Evolutionary conservation across 2,797 vertebrate species (phyloP), one percentile per base, ranked within the genome.

Genomic region (Botia almorhae): DNA sequence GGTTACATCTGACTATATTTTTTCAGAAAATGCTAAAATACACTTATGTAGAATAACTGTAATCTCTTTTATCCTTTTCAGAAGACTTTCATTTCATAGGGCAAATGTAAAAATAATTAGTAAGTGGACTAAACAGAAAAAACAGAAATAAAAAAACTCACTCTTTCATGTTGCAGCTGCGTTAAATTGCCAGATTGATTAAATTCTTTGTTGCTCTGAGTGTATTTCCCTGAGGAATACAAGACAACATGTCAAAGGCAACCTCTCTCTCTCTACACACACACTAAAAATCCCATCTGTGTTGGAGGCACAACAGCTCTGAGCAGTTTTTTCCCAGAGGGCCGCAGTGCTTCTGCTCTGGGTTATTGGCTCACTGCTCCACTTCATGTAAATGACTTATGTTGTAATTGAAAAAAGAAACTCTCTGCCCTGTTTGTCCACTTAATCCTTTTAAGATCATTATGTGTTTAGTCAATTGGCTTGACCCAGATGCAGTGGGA

Each of bases 391-490:
- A 88, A 88, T 84, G 85, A 87, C 88, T 87, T 80, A 26, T 51
- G 81, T 86, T 88, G 90, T 95, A 94, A 95, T 94, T 95, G 93
- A 94, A 94, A 93, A 89, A 90, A 89, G 90, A 93, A 61, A 91
- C 89, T 86, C 76, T 72, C 81, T 76, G 87, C 89, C 87, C 84
- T 92, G 90, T 93, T 92, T 84, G 89, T 83, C 90, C 90, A 88
- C 86, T 91, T 94, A 94, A 95, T 95, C 93, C 90, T 91, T 93
- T 93, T 93, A 93, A 93, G 91, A 93, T 93, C 91, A 93, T 94
- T 93, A 93, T 92, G 89, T 90, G 90, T 85, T 85, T 90, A 86
- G 90, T 92, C 92, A 92, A 89, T 89, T 78, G 88, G 85, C 88
- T 84, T 91, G 91, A 90, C 92, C 92, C 93, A 94, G 92, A 92